Base-by-base conservation (phyloP, 1,140 invertebrate species). In the Megalonaias nervosa region DNA sequence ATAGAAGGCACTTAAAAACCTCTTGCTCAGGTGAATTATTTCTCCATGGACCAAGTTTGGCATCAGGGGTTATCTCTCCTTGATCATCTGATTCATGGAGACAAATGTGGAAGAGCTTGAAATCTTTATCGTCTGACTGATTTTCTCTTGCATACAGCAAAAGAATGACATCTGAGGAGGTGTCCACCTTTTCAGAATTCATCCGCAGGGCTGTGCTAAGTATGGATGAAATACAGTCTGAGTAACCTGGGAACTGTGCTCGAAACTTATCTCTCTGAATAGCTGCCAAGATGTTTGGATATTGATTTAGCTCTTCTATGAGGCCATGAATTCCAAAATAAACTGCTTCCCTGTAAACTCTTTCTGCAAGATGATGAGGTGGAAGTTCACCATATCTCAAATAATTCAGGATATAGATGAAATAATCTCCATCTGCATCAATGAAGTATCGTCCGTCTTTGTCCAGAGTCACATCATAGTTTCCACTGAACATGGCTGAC, bases 401-500 rank as follows among this genome's bases (percentile, higher is more conserved):
- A 67, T 87, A 89, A 26, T 87, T 82, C 21, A 88, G 71, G 70
- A 88, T 83, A 66, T 87, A 80, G 17, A 67, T 74, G 66, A 89
- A 88, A 57, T 79, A 81, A 15, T 82, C 81, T 2, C 86, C 87
- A 76, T 87, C 85, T 14, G 81, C 86, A 75, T 89, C 87, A 23
- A 88, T 85, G 73, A 90, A 90, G 70, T 87, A 90, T 2, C 83
- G 81, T 16, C 87, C 89, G 75, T 89, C 70, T 79, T 84, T 80
- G 76, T 90, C 89, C 68, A 80, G 81, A 4, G 83, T 77, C 4
- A 86, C 77, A 14, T 81, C 68, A 77, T 89, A 87, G 48, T 85
- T 82, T 16, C 89, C 89, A 80, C 87, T 89, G 67, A 90, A 90
- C 89, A 90, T 90, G 21, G 88, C 84, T n/a, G 83, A 81, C 59